Evolutionary conservation across 2,888 invertebrate genomes (phyloP), one percentile per base, ranked within the genome.

Genomic region (Copidosoma aretas): DNA sequence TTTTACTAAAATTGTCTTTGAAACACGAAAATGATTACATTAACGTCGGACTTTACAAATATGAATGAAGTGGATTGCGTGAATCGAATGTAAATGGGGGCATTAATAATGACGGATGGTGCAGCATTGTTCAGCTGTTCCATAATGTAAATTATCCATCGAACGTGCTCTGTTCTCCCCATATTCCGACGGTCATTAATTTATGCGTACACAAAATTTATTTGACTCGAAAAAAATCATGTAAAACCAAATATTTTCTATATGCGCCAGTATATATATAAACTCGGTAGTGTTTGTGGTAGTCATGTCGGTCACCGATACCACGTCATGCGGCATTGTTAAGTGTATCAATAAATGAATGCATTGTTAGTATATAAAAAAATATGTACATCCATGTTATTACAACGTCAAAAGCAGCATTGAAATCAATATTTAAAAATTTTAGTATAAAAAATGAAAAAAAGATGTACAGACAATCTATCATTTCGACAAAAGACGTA

Each of bases 111-210:
- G 59, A 63, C 53, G 53, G 41, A 60, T 64, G 54, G 21, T 61
- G 51, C 54, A 61, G 56, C 24, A 66, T 66, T 63, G 59, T 52
- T 54, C 59, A 32, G 21, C 52, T 69, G 57, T 46, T 10, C 49
- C 2, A 61, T 41, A 39, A 41, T 46, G 17, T 17, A 68, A 32
- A 25, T 66, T 3, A 60, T 59, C 59, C 59, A 43, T 66, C 32
- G 64, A 74, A 77, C 77, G 77, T 78, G 76, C 81, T 81, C 82
- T 82, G 82, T 81, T 79, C 82, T 82, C 81, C 78, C 78, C 77
- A 78, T 32, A 32, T 76, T 80, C 78, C 79, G 78, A 58, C 60
- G 39, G 19, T 54, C 62, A 56, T 21, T 41, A 1, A 60, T 64
- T 67, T 32, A 70, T 65, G 58, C 59, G 56, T 68, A 64, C 64